phyloP scores from a whole-genome alignment of 2,888 invertebrate species.

The Spodoptera exigua region DNA sequence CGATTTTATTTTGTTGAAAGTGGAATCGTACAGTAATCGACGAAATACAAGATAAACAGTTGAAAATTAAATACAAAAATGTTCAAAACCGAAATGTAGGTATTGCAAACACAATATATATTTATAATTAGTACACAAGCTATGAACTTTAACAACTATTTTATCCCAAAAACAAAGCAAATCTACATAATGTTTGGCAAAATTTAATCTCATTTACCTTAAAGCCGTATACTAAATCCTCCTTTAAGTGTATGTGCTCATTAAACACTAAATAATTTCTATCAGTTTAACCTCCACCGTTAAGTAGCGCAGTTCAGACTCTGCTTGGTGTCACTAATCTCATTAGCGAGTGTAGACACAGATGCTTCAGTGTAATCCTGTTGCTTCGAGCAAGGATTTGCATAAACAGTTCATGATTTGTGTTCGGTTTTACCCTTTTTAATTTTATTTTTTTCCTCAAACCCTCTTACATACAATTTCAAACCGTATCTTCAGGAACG shows the following conservation, averaged over 20 bases:
- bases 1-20: not conserved
- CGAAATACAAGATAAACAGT: too few relatives aligned
- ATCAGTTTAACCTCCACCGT: constrained; percentile 59
- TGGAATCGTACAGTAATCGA: not conserved
- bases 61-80: too few relatives aligned
- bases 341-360: constrained; percentile 80
- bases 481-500: constrained; percentile 17
- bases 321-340: constrained; percentile 77
- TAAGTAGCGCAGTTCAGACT: constrained; percentile 62
- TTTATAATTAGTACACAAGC: too few relatives aligned
- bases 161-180: too few relatives aligned
- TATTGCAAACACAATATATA: too few relatives aligned
- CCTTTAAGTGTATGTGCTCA: constrained; percentile 2
- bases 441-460: constrained; percentile 51
- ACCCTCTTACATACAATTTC: constrained; percentile 21
- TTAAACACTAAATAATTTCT: constrained; percentile 53
- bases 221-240: not conserved
- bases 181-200: too few relatives aligned
- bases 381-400: constrained; percentile 72
- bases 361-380: constrained; percentile 78
- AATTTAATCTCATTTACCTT: not conserved
- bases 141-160: too few relatives aligned
- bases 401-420: constrained; percentile 77
- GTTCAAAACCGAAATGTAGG: too few relatives aligned
- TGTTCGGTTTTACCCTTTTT: constrained; percentile 64